phyloP scores from a whole-genome alignment of 2,888 invertebrate genomes.

The Leucoptera coffeella region DNA sequence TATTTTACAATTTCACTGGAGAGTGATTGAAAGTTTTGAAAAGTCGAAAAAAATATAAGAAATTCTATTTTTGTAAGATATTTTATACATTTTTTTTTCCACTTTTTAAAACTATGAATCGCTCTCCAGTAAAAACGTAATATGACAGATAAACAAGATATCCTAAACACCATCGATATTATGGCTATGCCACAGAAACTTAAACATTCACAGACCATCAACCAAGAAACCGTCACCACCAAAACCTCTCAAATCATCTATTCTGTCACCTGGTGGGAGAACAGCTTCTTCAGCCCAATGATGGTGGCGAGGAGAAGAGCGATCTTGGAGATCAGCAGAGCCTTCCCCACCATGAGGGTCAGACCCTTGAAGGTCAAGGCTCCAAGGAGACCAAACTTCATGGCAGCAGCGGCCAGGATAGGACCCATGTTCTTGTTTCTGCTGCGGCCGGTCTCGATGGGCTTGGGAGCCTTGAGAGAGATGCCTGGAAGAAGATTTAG shows the following conservation, averaged over 20 bases:
- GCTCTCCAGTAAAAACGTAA: no score
- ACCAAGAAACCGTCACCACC: no score
- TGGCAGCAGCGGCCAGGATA: slow-evolving; percentile 66
- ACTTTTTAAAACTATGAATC: no score
- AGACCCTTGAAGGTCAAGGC: slow-evolving; percentile 76
- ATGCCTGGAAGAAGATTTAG: slow-evolving; percentile 56
- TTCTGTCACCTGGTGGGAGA: slow-evolving; percentile 59
- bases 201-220: no score
- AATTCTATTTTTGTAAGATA: no score
- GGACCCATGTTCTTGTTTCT: slow-evolving; percentile 70
- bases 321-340: slow-evolving; percentile 77
- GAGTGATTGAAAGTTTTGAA: no score
- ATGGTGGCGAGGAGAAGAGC: slow-evolving; percentile 74
- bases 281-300: slow-evolving; percentile 76
- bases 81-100: no score
- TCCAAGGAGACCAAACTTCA: slow-evolving; percentile 76
- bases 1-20: no score
- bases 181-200: no score
- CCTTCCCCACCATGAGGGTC: slow-evolving; percentile 77
- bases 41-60: no score
- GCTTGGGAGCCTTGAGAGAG: slow-evolving; percentile 58
- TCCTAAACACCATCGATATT: no score
- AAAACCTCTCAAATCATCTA: slow-evolving; percentile 8
- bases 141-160: no score
- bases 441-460: slow-evolving; percentile 59